phyloP scores from a whole-genome alignment of 2,888 invertebrate genomes.

The Helleia helle region DNA sequence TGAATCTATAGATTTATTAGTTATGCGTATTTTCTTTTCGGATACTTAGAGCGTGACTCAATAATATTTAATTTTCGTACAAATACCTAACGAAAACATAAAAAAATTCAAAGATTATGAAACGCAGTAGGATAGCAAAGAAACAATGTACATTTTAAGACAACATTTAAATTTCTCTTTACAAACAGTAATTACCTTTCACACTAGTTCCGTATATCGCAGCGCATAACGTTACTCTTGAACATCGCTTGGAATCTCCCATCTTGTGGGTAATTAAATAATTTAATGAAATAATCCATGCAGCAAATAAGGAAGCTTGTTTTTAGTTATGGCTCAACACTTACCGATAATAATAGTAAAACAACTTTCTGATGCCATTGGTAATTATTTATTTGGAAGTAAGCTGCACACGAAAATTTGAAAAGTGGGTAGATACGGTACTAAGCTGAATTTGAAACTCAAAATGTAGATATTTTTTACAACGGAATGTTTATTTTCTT shows the following conservation, averaged over 20 bases:
- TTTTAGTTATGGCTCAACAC: constrained; percentile 7
- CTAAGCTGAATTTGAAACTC: background rate
- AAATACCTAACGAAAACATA: too few species aligned
- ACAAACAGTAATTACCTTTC: constrained; percentile 5
- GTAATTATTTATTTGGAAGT: background rate
- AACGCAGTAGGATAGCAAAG: background rate
- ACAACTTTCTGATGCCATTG: constrained; percentile 7
- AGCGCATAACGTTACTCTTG: constrained; percentile 5
- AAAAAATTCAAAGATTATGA: constrained; percentile 7
- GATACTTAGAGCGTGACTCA: too few species aligned
- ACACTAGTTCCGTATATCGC: constrained; percentile 1
- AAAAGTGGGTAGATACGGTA: constrained; percentile 3
- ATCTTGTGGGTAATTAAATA: constrained; percentile 10
- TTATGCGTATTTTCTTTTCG: too few species aligned
- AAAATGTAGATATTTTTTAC: constrained; percentile 1
- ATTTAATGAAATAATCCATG: constrained; percentile 8
- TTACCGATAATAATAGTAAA: constrained; percentile 4
- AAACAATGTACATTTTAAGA: constrained; percentile 7
- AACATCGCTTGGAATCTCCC: constrained; percentile 1
- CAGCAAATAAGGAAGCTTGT: constrained; percentile 11
- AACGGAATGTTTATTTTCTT: too few species aligned
- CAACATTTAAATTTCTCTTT: constrained; percentile 11
- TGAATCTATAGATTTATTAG: too few species aligned
- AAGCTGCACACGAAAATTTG: background rate
- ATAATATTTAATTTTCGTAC: too few species aligned